Evolutionary conservation across 2,113 vertebrate genomes (phyloP).

Genomic region (Toxotes jaculatrix): DNA sequence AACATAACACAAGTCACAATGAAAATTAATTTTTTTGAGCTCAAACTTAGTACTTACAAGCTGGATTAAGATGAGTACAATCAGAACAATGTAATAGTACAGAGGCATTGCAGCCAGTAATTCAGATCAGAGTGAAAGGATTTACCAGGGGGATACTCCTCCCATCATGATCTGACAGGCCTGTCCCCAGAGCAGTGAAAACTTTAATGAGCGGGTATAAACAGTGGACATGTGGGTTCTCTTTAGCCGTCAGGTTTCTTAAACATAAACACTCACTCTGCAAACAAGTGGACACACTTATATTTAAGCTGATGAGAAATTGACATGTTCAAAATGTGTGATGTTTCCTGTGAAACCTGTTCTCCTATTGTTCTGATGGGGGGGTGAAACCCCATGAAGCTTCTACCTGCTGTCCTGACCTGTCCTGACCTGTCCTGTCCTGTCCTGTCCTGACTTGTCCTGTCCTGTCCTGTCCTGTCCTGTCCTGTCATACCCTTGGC

Average conservation of each 20-base stretch:
- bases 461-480: constrained; percentile 60
- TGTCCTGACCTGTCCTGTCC: constrained; percentile 36
- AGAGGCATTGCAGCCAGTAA: constrained; percentile 2
- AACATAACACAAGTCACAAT: too few species aligned
- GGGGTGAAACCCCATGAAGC: constrained; percentile 13
- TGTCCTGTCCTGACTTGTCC: constrained; percentile 35
- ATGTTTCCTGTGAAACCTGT: constrained; percentile 53
- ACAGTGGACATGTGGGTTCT: constrained; percentile 8
- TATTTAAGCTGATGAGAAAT: background rate
- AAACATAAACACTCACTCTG: background rate
- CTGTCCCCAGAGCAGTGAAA: background rate
- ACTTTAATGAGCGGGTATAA: constrained; percentile 7
- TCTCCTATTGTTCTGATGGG: constrained; percentile 49
- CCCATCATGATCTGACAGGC: background rate
- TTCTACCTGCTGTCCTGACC: constrained; percentile 72
- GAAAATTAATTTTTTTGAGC: too few species aligned
- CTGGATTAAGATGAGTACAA: background rate
- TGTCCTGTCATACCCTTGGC: constrained; percentile 72
- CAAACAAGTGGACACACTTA: background rate
- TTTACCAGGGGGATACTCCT: background rate
- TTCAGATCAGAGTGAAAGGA: constrained; percentile 3
- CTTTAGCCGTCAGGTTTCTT: background rate
- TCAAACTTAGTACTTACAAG: too few species aligned
- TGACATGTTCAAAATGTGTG: constrained; percentile 40
- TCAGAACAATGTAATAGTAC: background rate